Base-by-base conservation (phyloP, 2,113 vertebrate species). In the Rhadina sibilatrix region DNA sequence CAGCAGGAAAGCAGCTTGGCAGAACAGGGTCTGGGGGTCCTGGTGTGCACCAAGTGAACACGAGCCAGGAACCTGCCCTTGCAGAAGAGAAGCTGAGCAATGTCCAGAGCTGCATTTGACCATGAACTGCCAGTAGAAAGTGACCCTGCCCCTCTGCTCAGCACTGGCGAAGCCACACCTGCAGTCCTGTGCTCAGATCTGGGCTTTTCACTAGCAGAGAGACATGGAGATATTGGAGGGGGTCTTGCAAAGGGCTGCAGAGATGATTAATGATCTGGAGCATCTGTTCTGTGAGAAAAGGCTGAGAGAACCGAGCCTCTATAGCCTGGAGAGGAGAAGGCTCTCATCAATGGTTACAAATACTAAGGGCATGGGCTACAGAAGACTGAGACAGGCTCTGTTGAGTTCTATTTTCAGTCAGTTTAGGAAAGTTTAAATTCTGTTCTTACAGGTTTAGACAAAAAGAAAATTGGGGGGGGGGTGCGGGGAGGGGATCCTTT, bases 401-500 rank as follows among this genome's bases (percentile, higher is more conserved):
- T 16, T 72, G 37, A 61, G n/a, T 25, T 4, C 12, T 27, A n/a
- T 35, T 89, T 87, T 46, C n/a, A 37, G 30, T 25, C 38, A 60
- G 28, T 71, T 49, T 35, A 33, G 17, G 7, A 79, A 46, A 71
- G 57, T 61, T 70, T 33, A 5, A 47, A 57, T 49, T 72, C 9
- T 47, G 2, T 33, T 35, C 15, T 59, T 53, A 57, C 2, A 50
- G 38, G 23, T 78, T 50, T 38, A 64, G 11, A 40, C 30, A 11
- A 25, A 31, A 31, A 53, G 28, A 53, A 53, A 53, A 53, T 19
- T n/a, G n/a, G n/a, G 7, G 25, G 25, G 25, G 49, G 10, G 2
- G 8, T 4, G 3, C 1, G 6, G 10, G 15, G 42, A 66, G 24
- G 0, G 1, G 33, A 20, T 53, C 68, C 0, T 42, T 64, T 54